These are phyloP conservation scores for Pseudochromis fuscus DNA, from an alignment of 2,797 vertebrate genomes.

Conservation along the genomic window DNA sequence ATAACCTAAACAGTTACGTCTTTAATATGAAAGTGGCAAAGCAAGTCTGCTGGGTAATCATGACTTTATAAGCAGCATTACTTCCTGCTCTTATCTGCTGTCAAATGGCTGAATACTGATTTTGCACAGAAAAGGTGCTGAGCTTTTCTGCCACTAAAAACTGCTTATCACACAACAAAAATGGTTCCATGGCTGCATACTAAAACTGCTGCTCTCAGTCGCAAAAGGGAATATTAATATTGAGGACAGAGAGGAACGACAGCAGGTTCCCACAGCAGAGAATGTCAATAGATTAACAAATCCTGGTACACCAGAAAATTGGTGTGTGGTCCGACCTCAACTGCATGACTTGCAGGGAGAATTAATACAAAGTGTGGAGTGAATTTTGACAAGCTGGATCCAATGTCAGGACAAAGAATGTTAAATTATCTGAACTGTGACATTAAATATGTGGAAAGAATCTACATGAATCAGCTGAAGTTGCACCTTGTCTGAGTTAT, in stretches of 20 bases:
- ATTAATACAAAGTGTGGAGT: not conserved
- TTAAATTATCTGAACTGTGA: not conserved
- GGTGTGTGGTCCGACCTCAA: not conserved
- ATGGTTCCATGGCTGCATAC: not conserved
- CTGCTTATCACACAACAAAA: constrained; percentile 9
- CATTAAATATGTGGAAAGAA: not conserved
- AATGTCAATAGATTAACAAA: not conserved
- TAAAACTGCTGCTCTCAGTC: not conserved
- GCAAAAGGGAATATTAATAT: not conserved
- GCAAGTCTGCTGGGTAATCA: constrained; percentile 11
- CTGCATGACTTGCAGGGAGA: not conserved
- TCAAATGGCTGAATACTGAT: constrained; percentile 16
- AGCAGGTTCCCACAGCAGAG: not conserved
- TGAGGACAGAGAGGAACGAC: not conserved
- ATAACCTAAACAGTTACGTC: constrained; percentile 1
- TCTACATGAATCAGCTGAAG: not conserved
- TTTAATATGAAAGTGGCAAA: constrained; percentile 16
- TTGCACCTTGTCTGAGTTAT: not conserved
- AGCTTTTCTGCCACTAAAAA: constrained; percentile 7
- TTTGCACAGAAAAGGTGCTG: not conserved
- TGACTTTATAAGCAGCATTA: constrained; percentile 23
- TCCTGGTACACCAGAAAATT: not conserved
- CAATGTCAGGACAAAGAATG: not conserved
- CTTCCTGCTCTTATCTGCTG: constrained; percentile 20
- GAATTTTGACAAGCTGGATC: not conserved